A percentile compares a stretch with the other conserved stretches of the same genome.
These are phyloP conservation scores for Drosophila repletoides DNA, from an alignment of 1,140 invertebrate species.

Conservation along the genomic window DNA sequence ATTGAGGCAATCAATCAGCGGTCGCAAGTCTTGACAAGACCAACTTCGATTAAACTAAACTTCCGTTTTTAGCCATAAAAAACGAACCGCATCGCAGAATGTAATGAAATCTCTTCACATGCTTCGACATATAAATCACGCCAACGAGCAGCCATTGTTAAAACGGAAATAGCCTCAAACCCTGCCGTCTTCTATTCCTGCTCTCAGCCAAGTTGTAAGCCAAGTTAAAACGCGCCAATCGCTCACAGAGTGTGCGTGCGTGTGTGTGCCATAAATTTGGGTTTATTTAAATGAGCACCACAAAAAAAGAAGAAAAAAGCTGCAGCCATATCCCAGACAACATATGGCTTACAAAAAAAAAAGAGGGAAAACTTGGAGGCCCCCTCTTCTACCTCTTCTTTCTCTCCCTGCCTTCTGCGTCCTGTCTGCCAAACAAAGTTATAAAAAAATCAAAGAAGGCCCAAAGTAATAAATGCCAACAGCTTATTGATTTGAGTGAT, in stretches of 20 bases:
- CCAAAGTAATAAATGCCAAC: slow-evolving; percentile 1
- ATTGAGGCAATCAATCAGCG: slow-evolving; percentile 72
- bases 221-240: slow-evolving; percentile 53
- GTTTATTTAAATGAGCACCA: slow-evolving; percentile 72
- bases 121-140: slow-evolving; percentile 66
- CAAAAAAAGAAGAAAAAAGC: slow-evolving; percentile 20
- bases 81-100: slow-evolving; percentile 20
- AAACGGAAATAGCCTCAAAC: slow-evolving; percentile 62
- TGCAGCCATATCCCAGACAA: slow-evolving; percentile 21
- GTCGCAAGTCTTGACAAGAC: slow-evolving; percentile 62
- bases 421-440: slow-evolving; percentile 6
- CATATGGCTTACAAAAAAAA: slow-evolving; percentile 60
- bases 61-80: slow-evolving; percentile 55
- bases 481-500: slow-evolving; percentile 37
- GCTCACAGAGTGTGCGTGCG: slow-evolving; percentile 43
- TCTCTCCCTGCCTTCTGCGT: neutral
- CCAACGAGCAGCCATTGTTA: slow-evolving; percentile 60
- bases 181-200: neutral
- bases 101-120: slow-evolving; percentile 67
- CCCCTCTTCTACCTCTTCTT: neutral
- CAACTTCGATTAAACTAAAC: slow-evolving; percentile 77
- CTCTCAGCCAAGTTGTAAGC: slow-evolving; percentile 7
- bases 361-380: no score
- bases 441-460: slow-evolving; percentile 29
- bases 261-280: slow-evolving; percentile 60